Evolutionary conservation across 2,113 vertebrate species (phyloP).

Genomic region (Indri indri): DNA sequence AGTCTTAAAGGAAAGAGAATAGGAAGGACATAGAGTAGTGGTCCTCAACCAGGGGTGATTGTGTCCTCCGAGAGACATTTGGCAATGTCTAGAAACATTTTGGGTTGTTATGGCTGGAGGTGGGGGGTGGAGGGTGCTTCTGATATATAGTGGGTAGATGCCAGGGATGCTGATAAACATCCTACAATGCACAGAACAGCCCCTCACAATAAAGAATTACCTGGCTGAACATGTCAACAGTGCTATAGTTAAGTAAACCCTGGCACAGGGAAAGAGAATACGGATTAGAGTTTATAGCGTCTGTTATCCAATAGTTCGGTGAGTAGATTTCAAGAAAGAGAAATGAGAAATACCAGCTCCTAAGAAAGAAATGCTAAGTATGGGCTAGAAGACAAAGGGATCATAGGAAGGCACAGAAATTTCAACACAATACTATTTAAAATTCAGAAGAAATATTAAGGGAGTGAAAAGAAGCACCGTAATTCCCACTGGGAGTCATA

Average conservation of each 20-base stretch:
- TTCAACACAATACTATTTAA: background rate
- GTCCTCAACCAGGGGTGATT: background rate
- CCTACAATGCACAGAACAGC: background rate
- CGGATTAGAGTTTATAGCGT: background rate
- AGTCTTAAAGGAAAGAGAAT: background rate
- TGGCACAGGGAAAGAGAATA: background rate
- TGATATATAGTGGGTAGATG: background rate
- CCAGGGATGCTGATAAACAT: too few species aligned
- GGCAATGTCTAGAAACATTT: background rate
- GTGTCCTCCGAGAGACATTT: background rate
- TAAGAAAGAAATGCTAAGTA: background rate
- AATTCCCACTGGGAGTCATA: background rate
- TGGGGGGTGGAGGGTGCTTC: background rate
- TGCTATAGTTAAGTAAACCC: background rate
- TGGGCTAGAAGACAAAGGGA: background rate
- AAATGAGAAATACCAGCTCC: background rate
- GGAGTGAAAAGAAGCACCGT: background rate
- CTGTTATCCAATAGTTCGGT: background rate
- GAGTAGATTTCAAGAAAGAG: background rate
- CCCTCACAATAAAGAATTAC: background rate
- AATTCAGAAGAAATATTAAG: background rate
- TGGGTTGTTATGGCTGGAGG: background rate
- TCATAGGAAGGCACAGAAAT: background rate
- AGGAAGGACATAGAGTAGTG: background rate
- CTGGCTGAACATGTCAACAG: fast-evolving